phyloP scores from a whole-genome alignment of 1,140 invertebrate species.

The Pemphigus obesinymphae region DNA sequence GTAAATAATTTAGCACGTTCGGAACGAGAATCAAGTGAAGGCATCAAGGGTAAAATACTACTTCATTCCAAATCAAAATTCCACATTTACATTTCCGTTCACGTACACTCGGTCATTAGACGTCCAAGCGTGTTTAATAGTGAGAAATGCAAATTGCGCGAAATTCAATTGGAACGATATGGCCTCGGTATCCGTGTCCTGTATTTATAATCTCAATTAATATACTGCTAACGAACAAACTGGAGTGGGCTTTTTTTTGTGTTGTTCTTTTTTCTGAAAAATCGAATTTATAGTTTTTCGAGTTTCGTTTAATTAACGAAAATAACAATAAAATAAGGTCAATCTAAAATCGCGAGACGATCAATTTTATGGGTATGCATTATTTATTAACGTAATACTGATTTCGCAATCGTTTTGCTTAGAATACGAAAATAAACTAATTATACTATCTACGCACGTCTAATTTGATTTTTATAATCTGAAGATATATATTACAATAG shows the following conservation, averaged over 20 bases:
- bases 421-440: too few species aligned
- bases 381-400: too few species aligned
- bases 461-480: too few species aligned
- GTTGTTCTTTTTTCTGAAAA: not conserved
- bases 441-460: too few species aligned
- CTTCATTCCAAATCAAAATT: constrained; percentile 34
- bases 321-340: not conserved
- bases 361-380: too few species aligned
- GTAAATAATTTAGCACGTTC: constrained; percentile 25
- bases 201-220: constrained; percentile 7
- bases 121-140: constrained; percentile 1
- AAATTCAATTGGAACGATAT: constrained; percentile 14
- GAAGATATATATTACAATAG: too few species aligned
- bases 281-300: not conserved
- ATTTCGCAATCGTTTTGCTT: not conserved
- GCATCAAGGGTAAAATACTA: constrained; percentile 12
- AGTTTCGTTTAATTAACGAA: constrained; percentile 8
- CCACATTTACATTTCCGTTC: constrained; percentile 15
- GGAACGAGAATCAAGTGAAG: constrained; percentile 30
- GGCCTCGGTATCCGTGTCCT: not conserved
- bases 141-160: not conserved
- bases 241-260: not conserved
- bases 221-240: not conserved
- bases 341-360: not conserved
- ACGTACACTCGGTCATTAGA: constrained; percentile 19